A percentile compares a stretch with the other conserved stretches of the same genome.
phyloP scores from a whole-genome alignment of 2,888 invertebrate species.

The Ferdinandea cuprea region DNA sequence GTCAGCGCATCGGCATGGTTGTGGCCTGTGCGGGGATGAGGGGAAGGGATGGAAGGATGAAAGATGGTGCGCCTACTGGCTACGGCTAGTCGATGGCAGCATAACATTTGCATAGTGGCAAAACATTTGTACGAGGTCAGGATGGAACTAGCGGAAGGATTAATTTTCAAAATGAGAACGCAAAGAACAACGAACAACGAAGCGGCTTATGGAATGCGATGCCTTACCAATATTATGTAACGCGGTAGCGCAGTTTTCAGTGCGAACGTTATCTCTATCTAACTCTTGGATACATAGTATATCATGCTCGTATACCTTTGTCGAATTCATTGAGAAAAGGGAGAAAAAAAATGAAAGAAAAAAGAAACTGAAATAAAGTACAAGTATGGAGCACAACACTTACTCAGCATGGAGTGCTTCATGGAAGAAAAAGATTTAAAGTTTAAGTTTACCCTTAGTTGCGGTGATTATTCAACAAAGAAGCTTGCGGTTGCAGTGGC shows the following conservation, averaged over 20 bases:
- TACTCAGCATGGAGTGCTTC: conserved; percentile 35
- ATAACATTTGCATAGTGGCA: conserved; percentile 13
- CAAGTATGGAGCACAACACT: conserved; percentile 15
- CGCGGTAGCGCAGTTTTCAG: neutral
- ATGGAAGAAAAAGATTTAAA: conserved; percentile 45
- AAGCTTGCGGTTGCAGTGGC: conserved; percentile 49
- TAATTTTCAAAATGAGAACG: conserved; percentile 59
- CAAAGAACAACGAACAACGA: conserved; percentile 22
- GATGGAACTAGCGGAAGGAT: conserved; percentile 41
- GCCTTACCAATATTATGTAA: conserved; percentile 2
- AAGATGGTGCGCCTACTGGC: conserved; percentile 4
- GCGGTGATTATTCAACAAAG: conserved; percentile 69
- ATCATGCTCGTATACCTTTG: neutral
- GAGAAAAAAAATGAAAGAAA: neutral
- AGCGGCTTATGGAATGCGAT: conserved; percentile 24
- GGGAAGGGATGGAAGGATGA: too few species aligned
- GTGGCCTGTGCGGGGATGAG: too few species aligned
- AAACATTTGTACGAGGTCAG: conserved; percentile 4
- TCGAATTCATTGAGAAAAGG: neutral
- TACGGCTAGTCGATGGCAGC: neutral
- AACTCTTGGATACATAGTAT: too few species aligned
- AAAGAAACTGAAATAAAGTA: conserved; percentile 7
- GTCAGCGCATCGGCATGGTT: conserved; percentile 37
- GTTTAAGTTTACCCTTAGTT: conserved; percentile 61
- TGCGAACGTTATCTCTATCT: conserved; percentile 2